Conservation (phyloP, 2,888 invertebrate genomes). For the Pandemis heparana region DNA sequence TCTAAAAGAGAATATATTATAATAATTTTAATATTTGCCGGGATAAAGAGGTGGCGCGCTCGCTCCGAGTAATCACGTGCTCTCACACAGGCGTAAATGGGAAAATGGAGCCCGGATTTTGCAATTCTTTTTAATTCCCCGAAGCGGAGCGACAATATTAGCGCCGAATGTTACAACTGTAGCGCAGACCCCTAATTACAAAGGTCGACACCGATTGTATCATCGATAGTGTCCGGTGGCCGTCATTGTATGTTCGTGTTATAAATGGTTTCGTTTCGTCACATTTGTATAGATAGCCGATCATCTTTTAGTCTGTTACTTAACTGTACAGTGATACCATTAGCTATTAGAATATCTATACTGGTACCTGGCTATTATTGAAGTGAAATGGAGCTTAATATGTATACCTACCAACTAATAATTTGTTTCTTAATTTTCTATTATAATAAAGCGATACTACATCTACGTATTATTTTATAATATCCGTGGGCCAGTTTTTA, state of each 20-base stretch:
- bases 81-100: slow-evolving; percentile 4
- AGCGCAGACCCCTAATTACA: background rate
- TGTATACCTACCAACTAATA: no score
- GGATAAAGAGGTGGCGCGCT: background rate
- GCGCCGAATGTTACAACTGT: slow-evolving; percentile 5
- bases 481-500: no score
- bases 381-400: background rate
- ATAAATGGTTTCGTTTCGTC: background rate
- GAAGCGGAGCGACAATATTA: background rate
- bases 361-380: background rate
- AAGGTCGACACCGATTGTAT: background rate
- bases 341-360: background rate
- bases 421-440: no score
- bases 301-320: background rate
- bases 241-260: background rate
- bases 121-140: slow-evolving; percentile 18
- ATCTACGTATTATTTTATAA: no score
- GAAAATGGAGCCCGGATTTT: slow-evolving; percentile 3
- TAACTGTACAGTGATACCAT: background rate
- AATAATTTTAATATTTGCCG: slow-evolving; percentile 18
- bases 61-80: slow-evolving; percentile 17
- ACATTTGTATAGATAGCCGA: no score
- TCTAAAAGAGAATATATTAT: slow-evolving; percentile 12
- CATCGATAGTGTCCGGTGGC: background rate
- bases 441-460: no score